Evolutionary conservation across 2,888 invertebrate species (phyloP).

Genomic region (Pterostichus niger): DNA sequence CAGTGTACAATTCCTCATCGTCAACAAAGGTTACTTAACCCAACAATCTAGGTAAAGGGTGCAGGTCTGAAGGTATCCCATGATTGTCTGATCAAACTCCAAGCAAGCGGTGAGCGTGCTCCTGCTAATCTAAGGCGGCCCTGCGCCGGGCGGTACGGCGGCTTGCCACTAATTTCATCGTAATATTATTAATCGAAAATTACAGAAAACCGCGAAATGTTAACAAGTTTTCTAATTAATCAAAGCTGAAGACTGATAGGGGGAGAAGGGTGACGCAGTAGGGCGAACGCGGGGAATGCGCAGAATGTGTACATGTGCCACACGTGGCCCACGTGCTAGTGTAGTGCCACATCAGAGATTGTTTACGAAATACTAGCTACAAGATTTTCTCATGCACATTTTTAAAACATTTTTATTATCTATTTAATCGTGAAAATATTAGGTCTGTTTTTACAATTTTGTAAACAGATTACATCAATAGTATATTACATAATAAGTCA

Average conservation of each 20-base stretch:
- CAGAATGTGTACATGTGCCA: constrained; percentile 1
- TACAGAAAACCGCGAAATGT: constrained; percentile 67
- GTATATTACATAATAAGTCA: too few relatives aligned
- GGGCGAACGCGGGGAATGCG: constrained; percentile 15
- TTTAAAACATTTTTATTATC: too few relatives aligned
- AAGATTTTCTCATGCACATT: too few relatives aligned
- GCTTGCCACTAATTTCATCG: constrained; percentile 66
- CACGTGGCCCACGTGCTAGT: too few relatives aligned
- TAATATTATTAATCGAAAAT: constrained; percentile 67
- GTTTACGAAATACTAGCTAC: neutral
- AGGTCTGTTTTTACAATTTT: too few relatives aligned
- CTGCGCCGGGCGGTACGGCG: constrained; percentile 14
- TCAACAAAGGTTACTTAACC: too few relatives aligned
- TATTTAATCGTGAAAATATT: too few relatives aligned
- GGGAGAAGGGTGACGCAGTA: neutral
- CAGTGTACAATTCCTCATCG: too few relatives aligned
- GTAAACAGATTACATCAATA: too few relatives aligned
- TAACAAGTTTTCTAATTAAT: constrained; percentile 67
- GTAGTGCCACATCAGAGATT: neutral
- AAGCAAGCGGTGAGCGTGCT: neutral
- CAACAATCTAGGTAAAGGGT: too few relatives aligned
- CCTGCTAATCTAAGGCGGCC: constrained; percentile 52
- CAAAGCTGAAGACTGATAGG: constrained; percentile 43
- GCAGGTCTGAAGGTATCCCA: neutral
- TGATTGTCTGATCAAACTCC: neutral